These are phyloP conservation scores for Rhingia rostrata DNA, from an alignment of 2,888 invertebrate species.

Conservation along the genomic window DNA sequence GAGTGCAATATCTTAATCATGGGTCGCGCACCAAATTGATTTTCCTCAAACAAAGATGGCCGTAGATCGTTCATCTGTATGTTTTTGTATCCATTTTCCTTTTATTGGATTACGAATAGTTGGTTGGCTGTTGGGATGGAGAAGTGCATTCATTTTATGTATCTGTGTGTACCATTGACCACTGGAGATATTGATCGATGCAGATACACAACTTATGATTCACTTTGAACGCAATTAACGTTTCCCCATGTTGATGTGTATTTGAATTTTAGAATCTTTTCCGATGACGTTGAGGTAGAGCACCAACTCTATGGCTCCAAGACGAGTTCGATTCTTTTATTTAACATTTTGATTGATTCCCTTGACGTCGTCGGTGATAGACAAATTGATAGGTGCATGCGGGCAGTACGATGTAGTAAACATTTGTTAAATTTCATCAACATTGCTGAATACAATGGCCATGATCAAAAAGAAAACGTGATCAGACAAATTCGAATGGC, in stretches of 20 bases:
- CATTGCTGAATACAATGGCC: conserved; percentile 6
- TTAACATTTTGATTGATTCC: conserved; percentile 29
- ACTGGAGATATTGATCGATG: no score
- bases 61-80: background rate
- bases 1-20: conserved; percentile 56
- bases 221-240: conserved; percentile 59
- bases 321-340: background rate
- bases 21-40: conserved; percentile 45
- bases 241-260: conserved; percentile 27
- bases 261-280: conserved; percentile 33
- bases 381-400: conserved; percentile 28
- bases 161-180: no score
- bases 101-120: conserved; percentile 39
- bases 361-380: conserved; percentile 32
- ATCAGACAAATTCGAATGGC: conserved; percentile 9
- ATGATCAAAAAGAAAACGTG: conserved; percentile 37
- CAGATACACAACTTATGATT: conserved; percentile 55
- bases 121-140: conserved; percentile 34
- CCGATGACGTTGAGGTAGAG: background rate
- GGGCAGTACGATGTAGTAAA: conserved; percentile 38
- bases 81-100: background rate
- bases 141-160: conserved; percentile 38
- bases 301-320: conserved; percentile 13
- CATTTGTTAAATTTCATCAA: conserved; percentile 34
- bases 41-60: conserved; percentile 49